Base-by-base conservation (phyloP, 2,888 invertebrate species). In the Drosophila recens region DNA sequence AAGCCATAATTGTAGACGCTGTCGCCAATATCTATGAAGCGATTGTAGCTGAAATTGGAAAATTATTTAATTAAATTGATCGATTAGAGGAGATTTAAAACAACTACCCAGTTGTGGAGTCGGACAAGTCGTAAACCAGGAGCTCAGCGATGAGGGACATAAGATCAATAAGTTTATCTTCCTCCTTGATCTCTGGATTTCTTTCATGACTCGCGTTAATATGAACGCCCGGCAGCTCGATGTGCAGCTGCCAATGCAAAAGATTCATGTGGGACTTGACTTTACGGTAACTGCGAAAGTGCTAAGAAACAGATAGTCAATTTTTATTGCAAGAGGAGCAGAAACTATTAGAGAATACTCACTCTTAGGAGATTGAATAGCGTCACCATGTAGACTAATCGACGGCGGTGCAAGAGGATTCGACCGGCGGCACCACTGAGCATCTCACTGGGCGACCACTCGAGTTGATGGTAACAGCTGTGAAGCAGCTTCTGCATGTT, bases 321-420 rank as follows among this genome's bases (percentile, higher is more conserved):
- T 10, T n/a, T 11, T 9, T 10, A 40, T n/a, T n/a, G 13, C 40
- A 42, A 23, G 8, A n/a, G 45, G 6, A 45, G 4, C 9, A 13
- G 4, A 6, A 2, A 33, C 8, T 27, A n/a, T 10, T 1, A 11
- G 46, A 20, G 3, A 23, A 13, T 2, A 53, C 40, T 17, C 65
- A 91, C 91, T 71, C 85, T 83, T 2, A 91, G 67, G 11, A 91
- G 78, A 33, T 82, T 80, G 69, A 91, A 75, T 15, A 91, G 34
- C 3, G 91, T 91, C n/a, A 90, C 49, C 27, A 76, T 81, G 53
- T 88, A 82, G 6, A 91, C 51, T 2, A 91, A 42, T 1, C 90
- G 79, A 4, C 40, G 85, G 75, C 20, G 62, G 15, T 64, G 51
- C 4, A 54, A 15, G 1, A 17, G 23, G 1, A 23, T 11, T 49